A percentile compares a stretch with the other conserved stretches of the same genome.
Conservation (phyloP, 1,140 invertebrate species). For the Pemphigus obesinymphae region DNA sequence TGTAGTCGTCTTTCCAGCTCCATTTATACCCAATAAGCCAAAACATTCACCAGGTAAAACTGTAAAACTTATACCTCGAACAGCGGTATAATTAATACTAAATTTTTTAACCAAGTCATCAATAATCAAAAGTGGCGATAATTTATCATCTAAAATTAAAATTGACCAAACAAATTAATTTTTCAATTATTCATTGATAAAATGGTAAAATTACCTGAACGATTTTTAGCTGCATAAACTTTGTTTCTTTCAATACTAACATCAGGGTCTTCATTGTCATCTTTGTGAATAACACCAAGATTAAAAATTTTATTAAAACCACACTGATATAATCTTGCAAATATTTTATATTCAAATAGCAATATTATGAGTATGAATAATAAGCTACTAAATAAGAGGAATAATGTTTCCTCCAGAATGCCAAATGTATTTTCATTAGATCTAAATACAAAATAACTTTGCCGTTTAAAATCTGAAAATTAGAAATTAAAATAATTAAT, state of each 20-base stretch:
- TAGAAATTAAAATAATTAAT: background rate
- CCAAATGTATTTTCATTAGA: background rate
- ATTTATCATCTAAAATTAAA: background rate
- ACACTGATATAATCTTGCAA: conserved; percentile 6
- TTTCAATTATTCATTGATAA: background rate
- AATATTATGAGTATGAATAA: conserved; percentile 38
- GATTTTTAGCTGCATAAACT: conserved; percentile 38
- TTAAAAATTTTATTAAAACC: conserved; percentile 17
- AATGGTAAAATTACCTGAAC: background rate
- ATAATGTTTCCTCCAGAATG: conserved; percentile 30
- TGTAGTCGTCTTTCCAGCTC: conserved; percentile 79
- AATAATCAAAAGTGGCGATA: conserved; percentile 42
- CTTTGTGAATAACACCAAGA: background rate
- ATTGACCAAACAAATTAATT: too few species aligned
- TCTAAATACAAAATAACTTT: conserved; percentile 29
- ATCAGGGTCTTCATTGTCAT: conserved; percentile 38
- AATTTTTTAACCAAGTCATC: conserved; percentile 45
- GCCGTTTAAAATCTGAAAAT: background rate
- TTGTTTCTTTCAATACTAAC: conserved; percentile 43
- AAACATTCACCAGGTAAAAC: conserved; percentile 77
- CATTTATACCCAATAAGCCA: conserved; percentile 82
- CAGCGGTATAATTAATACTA: conserved; percentile 54
- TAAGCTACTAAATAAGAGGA: conserved; percentile 41
- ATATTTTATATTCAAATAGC: conserved; percentile 42
- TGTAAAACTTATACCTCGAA: conserved; percentile 66